These are phyloP conservation scores for Scaptomyza tumidula DNA, from an alignment of 2,888 invertebrate species.

Conservation along the genomic window DNA sequence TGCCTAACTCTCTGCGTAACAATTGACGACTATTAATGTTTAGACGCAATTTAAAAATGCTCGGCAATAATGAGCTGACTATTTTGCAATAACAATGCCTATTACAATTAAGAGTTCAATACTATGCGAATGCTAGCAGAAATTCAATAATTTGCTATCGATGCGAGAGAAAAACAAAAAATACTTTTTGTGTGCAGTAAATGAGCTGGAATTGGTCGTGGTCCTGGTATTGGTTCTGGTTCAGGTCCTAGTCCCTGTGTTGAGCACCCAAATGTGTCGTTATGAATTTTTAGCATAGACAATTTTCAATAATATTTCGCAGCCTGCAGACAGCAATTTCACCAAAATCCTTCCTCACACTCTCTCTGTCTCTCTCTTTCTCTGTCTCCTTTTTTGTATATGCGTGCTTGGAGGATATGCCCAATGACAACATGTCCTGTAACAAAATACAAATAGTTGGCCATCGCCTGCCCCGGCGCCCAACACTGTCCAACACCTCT, in stretches of 20 bases:
- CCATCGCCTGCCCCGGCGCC: constrained; percentile 35
- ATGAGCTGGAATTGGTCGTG: too few species aligned
- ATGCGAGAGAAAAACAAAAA: not conserved
- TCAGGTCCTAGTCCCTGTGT: not conserved
- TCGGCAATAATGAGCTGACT: constrained; percentile 14
- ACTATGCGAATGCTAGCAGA: not conserved
- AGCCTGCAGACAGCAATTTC: constrained; percentile 29
- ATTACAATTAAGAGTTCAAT: constrained; percentile 33
- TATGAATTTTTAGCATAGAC: constrained; percentile 68
- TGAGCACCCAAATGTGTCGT: constrained; percentile 38
- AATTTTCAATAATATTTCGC: constrained; percentile 65
- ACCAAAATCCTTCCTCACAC: too few species aligned
- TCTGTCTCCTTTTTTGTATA: not conserved
- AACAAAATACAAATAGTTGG: constrained; percentile 69
- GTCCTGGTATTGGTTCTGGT: too few species aligned
- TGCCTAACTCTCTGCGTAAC: constrained; percentile 11
- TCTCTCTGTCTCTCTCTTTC: not conserved
- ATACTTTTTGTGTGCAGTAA: not conserved
- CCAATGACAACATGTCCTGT: constrained; percentile 69
- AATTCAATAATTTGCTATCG: constrained; percentile 34
- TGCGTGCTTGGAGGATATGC: constrained; percentile 50
- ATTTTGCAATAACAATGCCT: constrained; percentile 29
- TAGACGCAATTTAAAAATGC: constrained; percentile 10
- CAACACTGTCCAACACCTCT: constrained; percentile 57
- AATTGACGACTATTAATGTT: constrained; percentile 1